Conservation (phyloP, 92 coral and sea anemone genomes). For the Paragorgia papillata region DNA sequence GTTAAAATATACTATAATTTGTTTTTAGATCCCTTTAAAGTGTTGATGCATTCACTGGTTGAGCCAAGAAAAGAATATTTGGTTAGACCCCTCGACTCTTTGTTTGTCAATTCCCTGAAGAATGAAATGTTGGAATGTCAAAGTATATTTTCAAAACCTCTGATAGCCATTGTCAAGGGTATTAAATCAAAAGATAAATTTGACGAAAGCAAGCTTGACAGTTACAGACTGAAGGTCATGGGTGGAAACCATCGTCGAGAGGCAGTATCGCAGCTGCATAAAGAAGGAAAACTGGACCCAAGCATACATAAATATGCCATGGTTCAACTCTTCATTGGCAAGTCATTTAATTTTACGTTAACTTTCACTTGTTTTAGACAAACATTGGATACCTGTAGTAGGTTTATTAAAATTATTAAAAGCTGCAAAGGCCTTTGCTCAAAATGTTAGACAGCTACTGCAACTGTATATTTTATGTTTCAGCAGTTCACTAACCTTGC, state of each 20-base stretch:
- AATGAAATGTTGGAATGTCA: not conserved
- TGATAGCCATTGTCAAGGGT: constrained; percentile 3
- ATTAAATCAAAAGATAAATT: not conserved
- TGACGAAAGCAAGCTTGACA: not conserved
- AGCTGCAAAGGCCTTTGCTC: too few species aligned
- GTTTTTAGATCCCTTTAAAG: constrained; percentile 10
- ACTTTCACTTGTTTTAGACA: too few species aligned
- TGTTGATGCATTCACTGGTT: not conserved
- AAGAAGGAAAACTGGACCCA: constrained; percentile 7
- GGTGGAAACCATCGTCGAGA: constrained; percentile 14
- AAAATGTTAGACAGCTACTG: too few species aligned
- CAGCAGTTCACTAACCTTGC: too few species aligned
- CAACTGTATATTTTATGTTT: too few species aligned
- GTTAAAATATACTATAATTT: not conserved
- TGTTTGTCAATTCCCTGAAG: constrained; percentile 2
- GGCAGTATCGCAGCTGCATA: not conserved
- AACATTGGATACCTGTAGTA: too few species aligned
- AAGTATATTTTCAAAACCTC: constrained; percentile 5
- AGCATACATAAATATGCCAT: not conserved
- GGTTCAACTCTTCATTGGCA: constrained; percentile 10
- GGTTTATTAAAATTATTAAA: too few species aligned
- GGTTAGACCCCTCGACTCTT: not conserved
- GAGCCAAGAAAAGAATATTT: not conserved
- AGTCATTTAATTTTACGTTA: not conserved
- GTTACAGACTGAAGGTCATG: not conserved